Evolutionary conservation across 2,888 invertebrate species (phyloP).

Genomic region (Protophormia terraenovae): DNA sequence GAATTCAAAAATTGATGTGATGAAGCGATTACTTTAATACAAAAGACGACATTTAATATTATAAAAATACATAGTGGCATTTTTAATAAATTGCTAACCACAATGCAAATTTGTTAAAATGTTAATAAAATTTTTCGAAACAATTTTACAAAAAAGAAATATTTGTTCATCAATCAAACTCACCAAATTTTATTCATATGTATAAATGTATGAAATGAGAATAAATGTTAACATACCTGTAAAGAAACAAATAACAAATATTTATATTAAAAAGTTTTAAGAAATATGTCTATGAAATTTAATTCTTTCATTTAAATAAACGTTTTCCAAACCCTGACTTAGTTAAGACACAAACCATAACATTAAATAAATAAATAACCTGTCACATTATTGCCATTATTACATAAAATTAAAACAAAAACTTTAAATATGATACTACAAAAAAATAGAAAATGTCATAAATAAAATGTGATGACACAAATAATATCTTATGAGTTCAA

Average conservation of each 20-base stretch:
- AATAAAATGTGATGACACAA: neutral
- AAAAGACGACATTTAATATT: neutral
- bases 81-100: neutral
- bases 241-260: neutral
- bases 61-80: neutral
- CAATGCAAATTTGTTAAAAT: neutral
- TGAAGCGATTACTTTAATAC: neutral
- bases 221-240: conserved; percentile 12
- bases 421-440: neutral
- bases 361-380: neutral
- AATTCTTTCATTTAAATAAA: neutral
- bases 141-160: neutral
- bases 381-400: neutral
- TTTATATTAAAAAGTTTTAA: neutral
- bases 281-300: too few relatives aligned
- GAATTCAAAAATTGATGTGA: conserved; percentile 25
- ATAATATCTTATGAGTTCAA: neutral
- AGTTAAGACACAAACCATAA: neutral
- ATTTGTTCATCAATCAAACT: neutral
- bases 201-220: too few relatives aligned
- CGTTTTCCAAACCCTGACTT: neutral
- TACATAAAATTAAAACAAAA: neutral
- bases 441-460: neutral
- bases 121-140: neutral
- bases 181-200: neutral